Conservation (phyloP, 1,140 invertebrate species). For the Phenacoccus solenopsis region DNA sequence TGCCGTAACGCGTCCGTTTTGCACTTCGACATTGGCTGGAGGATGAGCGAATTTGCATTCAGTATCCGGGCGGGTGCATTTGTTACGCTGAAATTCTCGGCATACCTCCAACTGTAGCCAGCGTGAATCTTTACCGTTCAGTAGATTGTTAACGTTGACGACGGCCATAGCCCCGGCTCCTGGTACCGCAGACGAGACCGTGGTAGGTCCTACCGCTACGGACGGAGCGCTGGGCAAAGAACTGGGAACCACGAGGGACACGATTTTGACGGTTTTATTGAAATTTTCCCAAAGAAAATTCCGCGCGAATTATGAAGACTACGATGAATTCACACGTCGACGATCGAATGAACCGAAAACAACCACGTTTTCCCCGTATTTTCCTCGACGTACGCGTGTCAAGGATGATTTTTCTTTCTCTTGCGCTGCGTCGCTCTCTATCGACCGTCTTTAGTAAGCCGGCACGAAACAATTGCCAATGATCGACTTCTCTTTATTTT, state of each 20-base stretch:
- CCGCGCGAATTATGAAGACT: no score
- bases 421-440: no score
- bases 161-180: constrained; percentile 53
- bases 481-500: no score
- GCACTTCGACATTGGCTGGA: constrained; percentile 96
- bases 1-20: constrained; percentile 98
- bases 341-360: no score
- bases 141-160: constrained; percentile 92
- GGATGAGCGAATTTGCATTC: constrained; percentile 99
- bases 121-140: constrained; percentile 97
- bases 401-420: no score
- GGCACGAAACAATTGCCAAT: no score
- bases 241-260: constrained; percentile 13
- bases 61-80: constrained; percentile 94
- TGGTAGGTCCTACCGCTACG: constrained; percentile 12
- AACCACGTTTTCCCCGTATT: no score
- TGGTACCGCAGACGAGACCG: constrained; percentile 14
- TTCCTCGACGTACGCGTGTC: no score
- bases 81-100: constrained; percentile 97
- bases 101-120: constrained; percentile 99
- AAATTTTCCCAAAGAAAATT: background rate
- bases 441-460: no score
- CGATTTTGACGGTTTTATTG: constrained; percentile 9
- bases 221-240: constrained; percentile 13
- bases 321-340: no score